Evolutionary conservation across 1,140 invertebrate genomes (phyloP), one percentile per base, ranked within the genome.

Genomic region (Popillia japonica): DNA sequence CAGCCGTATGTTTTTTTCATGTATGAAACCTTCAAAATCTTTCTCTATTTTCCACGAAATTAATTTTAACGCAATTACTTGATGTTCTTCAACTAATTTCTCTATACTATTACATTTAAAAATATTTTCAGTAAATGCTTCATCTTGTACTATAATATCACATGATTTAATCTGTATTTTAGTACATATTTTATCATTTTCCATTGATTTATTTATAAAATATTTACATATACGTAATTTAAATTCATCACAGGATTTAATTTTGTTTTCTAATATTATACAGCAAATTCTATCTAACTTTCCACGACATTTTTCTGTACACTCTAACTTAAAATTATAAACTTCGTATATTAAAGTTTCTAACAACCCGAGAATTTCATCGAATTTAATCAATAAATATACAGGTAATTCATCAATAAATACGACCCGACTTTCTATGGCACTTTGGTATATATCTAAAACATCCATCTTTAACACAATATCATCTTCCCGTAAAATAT

Each of bases 281-380:
- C 41, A 8, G n/a, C 40, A 40, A 9, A 74, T 34, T 9, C 3
- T 74, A 42, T 74, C 41, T 6, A 74, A 7, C 34, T 11, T 34
- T 9, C 9, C 14, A 8, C 10, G 14, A 41, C n/a, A n/a, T 8
- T 74, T n/a, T 11, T 40, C 61, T 11, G 27, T 14, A 22, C 22
- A 4, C 0, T 55, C 20, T n/a, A 72, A 81, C 77, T 59, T 80
- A 34, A 78, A 74, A 77, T 81, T 79, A 74, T 77, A 83, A 59
- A 83, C 75, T 55, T 82, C 76, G 74, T 81, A 83, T 40, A 83
- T 68, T n/a, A 81, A 78, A 55, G 82, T 79, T 81, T 85, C 84
- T 74, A 85, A 82, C 9, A 81, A 80, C 22, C 72, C 80, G 40
- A 59, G 77, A 79, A 84, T 82, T 22, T 72, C 20, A 34, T 73